A percentile compares a stretch with the other conserved stretches of the same genome.
phyloP scores from a whole-genome alignment of 2,888 invertebrate species.

The Helleia helle region DNA sequence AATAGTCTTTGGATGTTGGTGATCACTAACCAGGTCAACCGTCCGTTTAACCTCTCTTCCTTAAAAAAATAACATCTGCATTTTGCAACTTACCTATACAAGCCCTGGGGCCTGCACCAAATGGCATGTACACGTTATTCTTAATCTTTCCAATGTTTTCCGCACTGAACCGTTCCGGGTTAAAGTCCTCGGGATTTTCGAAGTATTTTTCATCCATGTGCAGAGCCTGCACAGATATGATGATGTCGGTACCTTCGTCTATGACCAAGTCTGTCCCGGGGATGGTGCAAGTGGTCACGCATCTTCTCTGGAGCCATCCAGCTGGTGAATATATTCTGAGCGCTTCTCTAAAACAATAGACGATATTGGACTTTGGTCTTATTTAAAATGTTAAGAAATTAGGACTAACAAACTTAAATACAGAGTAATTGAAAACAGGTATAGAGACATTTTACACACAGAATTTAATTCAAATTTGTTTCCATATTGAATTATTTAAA shows the following conservation, averaged over 20 bases:
- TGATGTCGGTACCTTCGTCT: slow-evolving; percentile 42
- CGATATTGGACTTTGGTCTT: no score
- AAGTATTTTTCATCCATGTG: slow-evolving; percentile 47
- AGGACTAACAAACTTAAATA: no score
- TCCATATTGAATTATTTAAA: no score
- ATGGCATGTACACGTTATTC: slow-evolving; percentile 39
- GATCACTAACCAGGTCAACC: no score
- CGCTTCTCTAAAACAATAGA: slow-evolving; percentile 25
- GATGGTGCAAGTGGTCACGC: slow-evolving; percentile 31
- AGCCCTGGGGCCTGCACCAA: slow-evolving; percentile 44
- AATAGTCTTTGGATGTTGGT: no score
- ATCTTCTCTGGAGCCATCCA: slow-evolving; percentile 37
- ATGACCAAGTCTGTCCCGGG: slow-evolving; percentile 34
- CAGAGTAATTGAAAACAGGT: no score
- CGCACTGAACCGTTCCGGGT: slow-evolving; percentile 36
- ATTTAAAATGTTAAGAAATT: no score
- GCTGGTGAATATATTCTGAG: slow-evolving; percentile 42
- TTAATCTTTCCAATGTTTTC: slow-evolving; percentile 20
- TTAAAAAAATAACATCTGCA: background rate
- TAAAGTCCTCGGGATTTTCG: slow-evolving; percentile 35
- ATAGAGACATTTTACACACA: no score
- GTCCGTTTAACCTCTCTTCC: no score
- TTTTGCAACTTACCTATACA: slow-evolving; percentile 39
- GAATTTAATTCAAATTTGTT: no score
- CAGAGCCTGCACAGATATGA: slow-evolving; percentile 42